Evolutionary conservation across 2,113 vertebrate species (phyloP).

Genomic region (Talpa occidentalis): DNA sequence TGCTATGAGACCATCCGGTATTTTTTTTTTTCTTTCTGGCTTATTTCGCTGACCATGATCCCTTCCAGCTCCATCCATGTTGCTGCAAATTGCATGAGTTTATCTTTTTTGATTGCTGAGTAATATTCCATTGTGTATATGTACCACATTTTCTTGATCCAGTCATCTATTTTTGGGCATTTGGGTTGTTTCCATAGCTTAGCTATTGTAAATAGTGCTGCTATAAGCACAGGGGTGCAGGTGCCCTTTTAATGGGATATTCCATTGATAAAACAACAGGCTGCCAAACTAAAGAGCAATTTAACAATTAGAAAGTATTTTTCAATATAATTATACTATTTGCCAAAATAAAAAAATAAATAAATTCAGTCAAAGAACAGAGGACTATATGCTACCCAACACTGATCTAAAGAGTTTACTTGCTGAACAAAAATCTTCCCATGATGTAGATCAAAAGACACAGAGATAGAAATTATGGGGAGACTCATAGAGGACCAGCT

Average conservation of each 20-base stretch:
- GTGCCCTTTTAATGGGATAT: not conserved
- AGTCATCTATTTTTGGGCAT: no score
- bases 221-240: no score
- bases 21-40: no score
- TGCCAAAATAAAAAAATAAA: slow-evolving; percentile 33
- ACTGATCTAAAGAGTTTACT: slow-evolving; percentile 1
- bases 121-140: no score
- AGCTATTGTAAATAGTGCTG: no score
- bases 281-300: slow-evolving; percentile 23
- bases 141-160: no score
- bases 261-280: not conserved
- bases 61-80: no score
- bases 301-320: slow-evolving; percentile 28
- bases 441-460: not conserved
- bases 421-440: slow-evolving; percentile 27
- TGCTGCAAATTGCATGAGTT: no score
- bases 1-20: no score
- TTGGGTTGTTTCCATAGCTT: no score
- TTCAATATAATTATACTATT: slow-evolving; percentile 26
- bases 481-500: not conserved
- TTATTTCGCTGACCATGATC: no score
- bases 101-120: no score
- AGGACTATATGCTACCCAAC: slow-evolving; percentile 16
- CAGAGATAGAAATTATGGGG: slow-evolving; percentile 15
- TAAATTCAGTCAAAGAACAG: slow-evolving; percentile 33